Base-by-base conservation (phyloP, 1,140 invertebrate genomes). In the Drosophila willistoni region DNA sequence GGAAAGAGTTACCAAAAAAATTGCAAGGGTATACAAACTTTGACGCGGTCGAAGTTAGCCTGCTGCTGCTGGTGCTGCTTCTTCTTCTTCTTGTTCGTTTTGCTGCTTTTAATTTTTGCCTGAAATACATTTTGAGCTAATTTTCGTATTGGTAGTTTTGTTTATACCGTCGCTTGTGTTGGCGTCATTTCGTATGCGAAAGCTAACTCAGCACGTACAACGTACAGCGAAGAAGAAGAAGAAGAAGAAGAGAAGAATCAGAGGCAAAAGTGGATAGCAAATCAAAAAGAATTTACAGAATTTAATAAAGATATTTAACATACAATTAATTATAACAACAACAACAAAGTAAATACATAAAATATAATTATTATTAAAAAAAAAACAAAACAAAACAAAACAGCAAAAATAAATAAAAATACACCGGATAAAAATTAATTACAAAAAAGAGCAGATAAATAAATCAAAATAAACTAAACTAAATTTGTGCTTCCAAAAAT, bases 111-210 rank as follows among this genome's bases (percentile, higher is more conserved):
- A 82, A 83, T 82, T 82, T 81, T 79, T 81, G 79, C 79, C 80
- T 83, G 79, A 75, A 79, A 82, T 78, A 82, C 75, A 63, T 82
- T 81, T 81, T 82, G 80, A 82, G 80, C 75, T 82, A 82, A 82
- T 83, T 51, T 79, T 83, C 71, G 68, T 78, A 69, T 83, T 82
- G 75, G 75, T 83, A 82, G 80, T 83, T 82, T 82, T 82, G 80
- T 79, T 83, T 82, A 82, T 82, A 64, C 79, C 80, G 80, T 83
- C 79, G 79, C 65, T 82, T 82, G 79, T 80, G 79, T 77, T 81
- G 78, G 73, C 79, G 79, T 81, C 78, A 80, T 81, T 82, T 82
- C 77, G 79, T 77, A 81, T 81, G 79, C 79, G 70, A 81, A 77
- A 71, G 77, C 79, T 69, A 73, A 79, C 75, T 67, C 64, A 81